Evolutionary conservation across 2,888 invertebrate genomes (phyloP), one percentile per base, ranked within the genome.

Genomic region (Eristalinus aeneus): DNA sequence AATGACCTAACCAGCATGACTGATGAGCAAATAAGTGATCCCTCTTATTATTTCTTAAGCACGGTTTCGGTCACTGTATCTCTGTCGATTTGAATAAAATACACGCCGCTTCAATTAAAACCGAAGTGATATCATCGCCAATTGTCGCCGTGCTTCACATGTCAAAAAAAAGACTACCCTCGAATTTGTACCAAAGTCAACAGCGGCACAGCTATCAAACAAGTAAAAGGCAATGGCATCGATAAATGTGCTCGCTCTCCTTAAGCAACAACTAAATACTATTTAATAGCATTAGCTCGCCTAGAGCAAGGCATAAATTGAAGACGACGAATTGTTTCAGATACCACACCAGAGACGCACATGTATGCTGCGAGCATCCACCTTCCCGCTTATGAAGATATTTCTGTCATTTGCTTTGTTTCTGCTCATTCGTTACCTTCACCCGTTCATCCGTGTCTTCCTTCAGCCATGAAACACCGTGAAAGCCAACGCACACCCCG

Each of bases 401-500:
- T 27, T 20, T 31, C 20, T 64, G 31, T 27, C 11, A 31, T 39
- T 27, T 27, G 39, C 5, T 20, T 46, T 27, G 16, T 27, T 27
- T 32, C 32, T 76, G n/a, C 20, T 8, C 23, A 16, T 3, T 4
- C 22, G 10, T 32, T 1, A n/a, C 5, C 32, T 39, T 12, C 1
- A 27, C 27, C 27, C 27, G 27, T 27, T 27, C 27, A 27, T 2
- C 27, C 27, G 27, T 27, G 27, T 27, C 27, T 5, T 27, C n/a
- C 8, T 16, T 8, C 46, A 8, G 46, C 46, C 46, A 16, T 16
- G 36, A 46, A 22, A 11, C 34, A 31, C 16, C 23, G 79, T 61
- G 39, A 73, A 77, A 36, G 23, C 69, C 73, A 78, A 69, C 61
- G 53, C 65, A 68, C 74, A 65, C 82, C 82, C 63, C 82, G 74